These are phyloP conservation scores for Archilochus colubris DNA, from an alignment of 2,113 vertebrate genomes.

Conservation along the genomic window DNA sequence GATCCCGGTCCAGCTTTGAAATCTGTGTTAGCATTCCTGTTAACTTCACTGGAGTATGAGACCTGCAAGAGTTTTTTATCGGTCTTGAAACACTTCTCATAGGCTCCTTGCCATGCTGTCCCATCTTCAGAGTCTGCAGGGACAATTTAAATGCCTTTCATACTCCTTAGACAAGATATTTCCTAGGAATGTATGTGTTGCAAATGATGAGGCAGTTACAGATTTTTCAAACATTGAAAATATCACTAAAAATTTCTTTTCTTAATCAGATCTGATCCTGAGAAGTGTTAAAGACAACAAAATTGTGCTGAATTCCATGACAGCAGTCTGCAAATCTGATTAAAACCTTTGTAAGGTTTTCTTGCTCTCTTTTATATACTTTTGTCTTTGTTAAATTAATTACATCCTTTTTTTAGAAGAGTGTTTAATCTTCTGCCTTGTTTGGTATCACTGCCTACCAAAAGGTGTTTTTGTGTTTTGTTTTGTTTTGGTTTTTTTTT, in stretches of 20 bases:
- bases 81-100: background rate
- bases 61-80: background rate
- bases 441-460: background rate
- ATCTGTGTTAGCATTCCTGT: background rate
- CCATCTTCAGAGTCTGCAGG: background rate
- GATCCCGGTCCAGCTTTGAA: conserved; percentile 8
- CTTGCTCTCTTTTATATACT: background rate
- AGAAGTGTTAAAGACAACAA: background rate
- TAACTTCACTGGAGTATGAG: background rate
- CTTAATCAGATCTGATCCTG: background rate
- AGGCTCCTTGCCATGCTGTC: background rate
- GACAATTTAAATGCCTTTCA: background rate
- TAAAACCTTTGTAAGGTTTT: conserved; percentile 19
- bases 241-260: background rate
- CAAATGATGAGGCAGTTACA: background rate
- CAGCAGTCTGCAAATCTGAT: background rate
- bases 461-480: too few species aligned
- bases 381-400: background rate
- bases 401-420: background rate
- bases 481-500: fast-evolving
- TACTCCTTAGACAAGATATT: background rate
- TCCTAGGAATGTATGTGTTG: background rate
- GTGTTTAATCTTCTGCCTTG: conserved; percentile 15
- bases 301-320: background rate
- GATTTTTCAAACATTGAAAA: background rate